Evolutionary conservation across 2,797 vertebrate genomes (phyloP), one percentile per base, ranked within the genome.

Genomic region (Spea hammondii): DNA sequence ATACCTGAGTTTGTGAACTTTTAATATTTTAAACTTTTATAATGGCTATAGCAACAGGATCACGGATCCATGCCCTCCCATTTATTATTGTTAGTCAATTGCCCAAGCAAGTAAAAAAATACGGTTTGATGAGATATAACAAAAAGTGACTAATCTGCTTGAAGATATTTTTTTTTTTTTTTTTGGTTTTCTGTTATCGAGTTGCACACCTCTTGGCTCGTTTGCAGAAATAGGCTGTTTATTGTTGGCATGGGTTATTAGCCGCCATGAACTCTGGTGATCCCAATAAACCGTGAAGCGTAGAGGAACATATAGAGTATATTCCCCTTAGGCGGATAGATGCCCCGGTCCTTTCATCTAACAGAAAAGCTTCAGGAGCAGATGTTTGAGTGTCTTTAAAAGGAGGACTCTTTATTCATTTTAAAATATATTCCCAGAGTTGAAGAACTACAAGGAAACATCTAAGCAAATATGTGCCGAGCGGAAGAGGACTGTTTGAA

Each of bases 381-480:
- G 79, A 77, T 81, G 79, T 65, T 76, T 76, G 54, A 81, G 74
- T 77, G 74, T 60, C 62, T 77, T 67, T 65, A 59, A 46, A 46
- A 51, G 74, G 68, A 60, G 44, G 11, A 6, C 53, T 57, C 76
- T 80, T 76, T 72, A 71, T 80, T 57, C 57, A 53, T 74, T 70
- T 50, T 69, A 68, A 79, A 60, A 73, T 69, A 69, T 49, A 60
- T 74, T 68, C 65, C 49, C 49, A 69, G 55, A 62, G 47, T 64
- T 74, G 71, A 72, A 66, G 76, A 60, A 50, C 53, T 32, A 54
- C 67, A 57, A 70, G 5, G 4, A 32, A 60, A 55, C 66, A 70
- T 71, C 74, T 51, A 72, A 76, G 54, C 64, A 72, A 77, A 72
- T 47, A 80, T 46, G 51, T 51, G 8, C 50, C 12, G 50, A 46